Conservation (phyloP, 2,888 invertebrate genomes). For the Sussaba pulchella region DNA sequence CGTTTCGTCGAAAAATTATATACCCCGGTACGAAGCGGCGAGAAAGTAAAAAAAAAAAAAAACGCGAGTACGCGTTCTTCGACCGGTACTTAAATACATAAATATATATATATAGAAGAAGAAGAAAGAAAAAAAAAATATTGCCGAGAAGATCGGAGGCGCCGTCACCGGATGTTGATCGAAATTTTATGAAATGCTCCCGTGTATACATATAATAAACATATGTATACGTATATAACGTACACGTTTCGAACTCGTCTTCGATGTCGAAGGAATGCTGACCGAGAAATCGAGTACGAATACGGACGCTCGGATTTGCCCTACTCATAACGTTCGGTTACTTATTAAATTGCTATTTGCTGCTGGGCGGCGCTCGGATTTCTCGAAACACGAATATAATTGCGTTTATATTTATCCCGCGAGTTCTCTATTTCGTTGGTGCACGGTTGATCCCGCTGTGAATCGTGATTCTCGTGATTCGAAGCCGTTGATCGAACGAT, state of each 20-base stretch:
- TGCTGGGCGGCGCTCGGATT: constrained; percentile 25
- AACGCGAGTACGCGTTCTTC: too few species aligned
- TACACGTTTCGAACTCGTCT: constrained; percentile 19
- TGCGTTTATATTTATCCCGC: background rate
- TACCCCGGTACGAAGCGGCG: too few species aligned
- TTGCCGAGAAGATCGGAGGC: too few species aligned
- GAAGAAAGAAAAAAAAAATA: too few species aligned
- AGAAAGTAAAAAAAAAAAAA: too few species aligned
- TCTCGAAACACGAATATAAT: constrained; percentile 41
- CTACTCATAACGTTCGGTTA: constrained; percentile 30
- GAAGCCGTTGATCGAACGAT: constrained; percentile 15
- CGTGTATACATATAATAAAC: constrained; percentile 11
- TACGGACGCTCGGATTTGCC: constrained; percentile 12
- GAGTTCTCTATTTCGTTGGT: constrained; percentile 22
- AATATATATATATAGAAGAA: constrained; percentile 25
- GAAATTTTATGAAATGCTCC: too few species aligned
- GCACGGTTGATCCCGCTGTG: constrained; percentile 27
- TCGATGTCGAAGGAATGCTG: constrained; percentile 28
- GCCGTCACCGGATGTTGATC: too few species aligned
- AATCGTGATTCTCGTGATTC: constrained; percentile 32
- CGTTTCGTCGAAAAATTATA: too few species aligned
- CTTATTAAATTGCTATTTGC: constrained; percentile 19
- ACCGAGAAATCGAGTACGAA: constrained; percentile 12
- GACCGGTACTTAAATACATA: too few species aligned
- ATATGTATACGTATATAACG: background rate